Evolutionary conservation across 2,888 invertebrate genomes (phyloP).

Genomic region (Phaedon cochleariae): DNA sequence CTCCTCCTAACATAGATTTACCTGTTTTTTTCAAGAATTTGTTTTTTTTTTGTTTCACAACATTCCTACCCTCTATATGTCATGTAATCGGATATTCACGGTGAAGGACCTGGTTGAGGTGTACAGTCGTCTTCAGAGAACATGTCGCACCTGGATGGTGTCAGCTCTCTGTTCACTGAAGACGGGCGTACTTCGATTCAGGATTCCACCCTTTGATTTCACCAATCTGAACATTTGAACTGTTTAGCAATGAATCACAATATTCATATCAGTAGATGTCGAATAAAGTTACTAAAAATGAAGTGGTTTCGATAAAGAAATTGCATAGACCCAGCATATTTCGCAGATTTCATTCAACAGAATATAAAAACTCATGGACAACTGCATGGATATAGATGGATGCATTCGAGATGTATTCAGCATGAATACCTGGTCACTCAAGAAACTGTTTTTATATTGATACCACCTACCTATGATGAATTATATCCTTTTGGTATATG

Average conservation of each 20-base stretch:
- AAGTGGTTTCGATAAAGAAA: not conserved
- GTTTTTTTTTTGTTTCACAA: not conserved
- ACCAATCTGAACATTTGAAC: not conserved
- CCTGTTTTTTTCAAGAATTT: not conserved
- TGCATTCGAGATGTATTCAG: not conserved
- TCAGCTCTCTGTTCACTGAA: no score
- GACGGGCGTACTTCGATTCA: not conserved
- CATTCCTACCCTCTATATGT: not conserved
- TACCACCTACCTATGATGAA: slow-evolving; percentile 22
- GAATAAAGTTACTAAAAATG: not conserved
- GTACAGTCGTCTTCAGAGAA: no score
- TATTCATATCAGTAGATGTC: not conserved
- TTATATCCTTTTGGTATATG: slow-evolving; percentile 28
- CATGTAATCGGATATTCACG: no score
- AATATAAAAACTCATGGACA: not conserved
- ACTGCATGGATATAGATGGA: not conserved
- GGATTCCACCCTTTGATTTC: no score
- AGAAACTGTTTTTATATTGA: not conserved
- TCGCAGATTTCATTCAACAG: no score
- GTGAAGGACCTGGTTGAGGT: not conserved
- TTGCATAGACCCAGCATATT: not conserved
- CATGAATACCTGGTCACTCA: not conserved
- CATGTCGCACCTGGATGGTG: no score
- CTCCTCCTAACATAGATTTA: not conserved
- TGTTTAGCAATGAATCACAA: not conserved